phyloP scores from a whole-genome alignment of 1,140 invertebrate genomes.

The Pantala flavescens region DNA sequence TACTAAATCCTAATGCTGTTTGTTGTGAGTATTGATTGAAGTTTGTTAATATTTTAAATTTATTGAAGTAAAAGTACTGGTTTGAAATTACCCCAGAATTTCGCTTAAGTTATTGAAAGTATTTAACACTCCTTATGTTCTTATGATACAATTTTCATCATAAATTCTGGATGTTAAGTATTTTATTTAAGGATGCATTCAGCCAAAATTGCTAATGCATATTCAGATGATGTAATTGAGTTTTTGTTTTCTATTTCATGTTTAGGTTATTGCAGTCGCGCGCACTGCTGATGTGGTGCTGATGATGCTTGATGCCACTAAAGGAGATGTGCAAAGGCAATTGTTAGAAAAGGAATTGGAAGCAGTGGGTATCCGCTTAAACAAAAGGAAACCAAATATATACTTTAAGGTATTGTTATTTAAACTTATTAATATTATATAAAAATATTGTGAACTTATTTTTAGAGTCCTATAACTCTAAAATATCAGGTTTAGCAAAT shows the following conservation, averaged over 20 bases:
- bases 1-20: too few relatives aligned
- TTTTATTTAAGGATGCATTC: too few relatives aligned
- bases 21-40: too few relatives aligned
- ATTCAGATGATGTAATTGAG: too few relatives aligned
- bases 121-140: too few relatives aligned
- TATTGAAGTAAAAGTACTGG: too few relatives aligned
- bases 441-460: not conserved
- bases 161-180: too few relatives aligned
- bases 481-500: not conserved
- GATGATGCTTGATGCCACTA: constrained; percentile 99
- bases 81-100: too few relatives aligned
- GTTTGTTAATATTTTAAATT: too few relatives aligned
- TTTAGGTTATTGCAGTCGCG: constrained; percentile 88
- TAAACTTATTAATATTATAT: constrained; percentile 12
- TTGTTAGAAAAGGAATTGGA: constrained; percentile 90
- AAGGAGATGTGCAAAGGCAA: constrained; percentile 86
- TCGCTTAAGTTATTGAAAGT: too few relatives aligned
- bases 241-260: constrained; percentile 12
- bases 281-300: constrained; percentile 91
- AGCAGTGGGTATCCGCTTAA: constrained; percentile 90
- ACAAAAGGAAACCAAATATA: constrained; percentile 91
- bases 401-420: constrained; percentile 93
- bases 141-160: too few relatives aligned
- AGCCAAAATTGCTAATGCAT: too few relatives aligned
- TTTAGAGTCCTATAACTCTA: not conserved